Percentiles rank a stretch among this genome's conserved stretches.
Conservation (phyloP, 2,888 invertebrate genomes). For the Drosophila kokeensis region DNA sequence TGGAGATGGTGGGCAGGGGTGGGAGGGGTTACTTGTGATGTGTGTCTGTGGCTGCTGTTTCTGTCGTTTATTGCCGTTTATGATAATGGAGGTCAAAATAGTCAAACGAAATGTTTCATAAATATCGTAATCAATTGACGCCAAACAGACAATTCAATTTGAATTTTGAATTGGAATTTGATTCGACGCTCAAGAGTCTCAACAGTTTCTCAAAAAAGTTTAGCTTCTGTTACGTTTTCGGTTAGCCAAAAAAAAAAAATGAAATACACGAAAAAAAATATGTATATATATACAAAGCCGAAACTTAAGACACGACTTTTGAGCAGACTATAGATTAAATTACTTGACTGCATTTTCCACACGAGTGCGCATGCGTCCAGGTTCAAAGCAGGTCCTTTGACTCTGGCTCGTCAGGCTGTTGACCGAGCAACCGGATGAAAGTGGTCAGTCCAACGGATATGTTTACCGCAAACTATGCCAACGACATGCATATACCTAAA, state of each 20-base stretch:
- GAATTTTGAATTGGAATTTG: slow-evolving; percentile 61
- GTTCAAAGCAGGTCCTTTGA: slow-evolving; percentile 68
- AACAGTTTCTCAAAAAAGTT: slow-evolving; percentile 28
- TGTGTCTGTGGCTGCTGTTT: slow-evolving; percentile 35
- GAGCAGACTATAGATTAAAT: slow-evolving; percentile 71
- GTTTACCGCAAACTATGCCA: slow-evolving; percentile 65
- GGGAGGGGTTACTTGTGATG: slow-evolving; percentile 9
- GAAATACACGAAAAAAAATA: background rate
- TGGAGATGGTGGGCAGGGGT: slow-evolving; percentile 1
- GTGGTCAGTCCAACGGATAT: slow-evolving; percentile 78
- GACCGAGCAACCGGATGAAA: slow-evolving; percentile 77
- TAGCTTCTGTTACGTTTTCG: slow-evolving; percentile 59
- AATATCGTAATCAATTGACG: slow-evolving; percentile 82
- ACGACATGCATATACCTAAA: slow-evolving; percentile 32
- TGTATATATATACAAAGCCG: slow-evolving; percentile 17
- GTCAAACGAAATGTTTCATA: slow-evolving; percentile 83
- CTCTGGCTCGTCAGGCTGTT: slow-evolving; percentile 61
- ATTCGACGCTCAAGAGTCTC: slow-evolving; percentile 32
- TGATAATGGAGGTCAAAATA: slow-evolving; percentile 84
- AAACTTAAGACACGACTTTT: slow-evolving; percentile 61
- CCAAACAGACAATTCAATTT: slow-evolving; percentile 61
- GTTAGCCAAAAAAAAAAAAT: slow-evolving; percentile 14
- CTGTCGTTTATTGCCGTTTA: slow-evolving; percentile 65
- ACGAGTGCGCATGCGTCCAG: slow-evolving; percentile 74
- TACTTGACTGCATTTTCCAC: slow-evolving; percentile 77